A percentile compares a stretch with the other conserved stretches of the same genome.
Evolutionary conservation across 92 coral and sea anemone species (phyloP).

Genomic region (Parazoanthus swiftii): DNA sequence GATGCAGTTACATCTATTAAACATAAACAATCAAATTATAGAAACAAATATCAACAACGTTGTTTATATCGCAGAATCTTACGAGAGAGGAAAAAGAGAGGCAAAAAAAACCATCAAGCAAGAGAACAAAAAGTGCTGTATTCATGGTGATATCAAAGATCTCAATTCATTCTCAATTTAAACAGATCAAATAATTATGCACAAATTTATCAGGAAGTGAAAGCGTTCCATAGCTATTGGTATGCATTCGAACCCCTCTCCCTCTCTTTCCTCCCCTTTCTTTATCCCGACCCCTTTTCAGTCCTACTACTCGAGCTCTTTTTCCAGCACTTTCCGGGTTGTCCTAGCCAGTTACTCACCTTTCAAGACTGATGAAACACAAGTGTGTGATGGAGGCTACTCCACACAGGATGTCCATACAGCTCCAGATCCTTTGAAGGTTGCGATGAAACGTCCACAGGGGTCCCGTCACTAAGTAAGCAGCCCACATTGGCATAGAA

Average conservation of each 20-base stretch:
- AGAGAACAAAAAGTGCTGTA: background rate
- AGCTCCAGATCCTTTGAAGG: constrained; percentile 71
- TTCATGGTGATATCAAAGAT: background rate
- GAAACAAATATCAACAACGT: constrained; percentile 65
- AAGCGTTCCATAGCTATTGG: too few relatives aligned
- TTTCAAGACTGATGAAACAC: constrained; percentile 85
- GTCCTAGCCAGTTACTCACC: constrained; percentile 31
- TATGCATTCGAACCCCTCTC: too few relatives aligned
- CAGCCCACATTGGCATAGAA: constrained; percentile 93
- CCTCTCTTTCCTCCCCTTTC: too few relatives aligned
- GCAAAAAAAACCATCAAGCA: background rate
- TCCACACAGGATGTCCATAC: constrained; percentile 84
- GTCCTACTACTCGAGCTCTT: background rate
- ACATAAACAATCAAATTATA: too few relatives aligned
- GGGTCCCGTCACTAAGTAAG: constrained; percentile 75
- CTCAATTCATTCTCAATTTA: too few relatives aligned
- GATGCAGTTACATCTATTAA: constrained; percentile 60
- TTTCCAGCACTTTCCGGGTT: too few relatives aligned
- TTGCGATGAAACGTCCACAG: constrained; percentile 60
- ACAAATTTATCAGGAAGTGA: too few relatives aligned
- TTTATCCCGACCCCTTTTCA: background rate
- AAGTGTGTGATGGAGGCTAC: constrained; percentile 85
- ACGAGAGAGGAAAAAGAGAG: constrained; percentile 70
- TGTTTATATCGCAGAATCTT: constrained; percentile 60
- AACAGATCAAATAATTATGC: too few relatives aligned